A percentile compares a stretch with the other conserved stretches of the same genome.
Evolutionary conservation across 1,140 invertebrate species (phyloP).

Genomic region (Drosophila arizonae): DNA sequence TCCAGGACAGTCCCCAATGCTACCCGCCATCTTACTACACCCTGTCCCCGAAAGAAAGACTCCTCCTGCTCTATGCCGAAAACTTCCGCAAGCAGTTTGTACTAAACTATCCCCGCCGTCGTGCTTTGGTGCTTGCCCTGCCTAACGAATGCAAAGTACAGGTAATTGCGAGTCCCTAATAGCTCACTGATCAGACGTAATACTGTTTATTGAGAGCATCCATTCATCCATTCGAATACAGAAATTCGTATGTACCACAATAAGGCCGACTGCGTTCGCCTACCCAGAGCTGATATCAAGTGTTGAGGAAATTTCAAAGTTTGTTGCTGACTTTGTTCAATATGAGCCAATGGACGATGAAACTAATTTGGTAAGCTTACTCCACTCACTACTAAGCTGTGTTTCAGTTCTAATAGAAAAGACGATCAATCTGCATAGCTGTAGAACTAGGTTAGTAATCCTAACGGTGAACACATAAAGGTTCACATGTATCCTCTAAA

Average conservation of each 20-base stretch:
- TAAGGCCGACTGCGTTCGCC: conserved; percentile 84
- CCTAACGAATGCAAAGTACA: conserved; percentile 92
- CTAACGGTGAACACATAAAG: too few species aligned
- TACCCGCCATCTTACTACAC: conserved; percentile 89
- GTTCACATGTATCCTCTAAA: too few species aligned
- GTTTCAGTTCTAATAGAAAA: too few species aligned
- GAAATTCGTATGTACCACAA: conserved; percentile 87
- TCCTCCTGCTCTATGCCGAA: conserved; percentile 89
- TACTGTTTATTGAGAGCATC: background rate
- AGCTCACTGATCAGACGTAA: background rate
- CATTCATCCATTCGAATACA: conserved; percentile 55
- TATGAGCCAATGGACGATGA: conserved; percentile 84
- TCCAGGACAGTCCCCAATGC: conserved; percentile 66
- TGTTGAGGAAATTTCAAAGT: conserved; percentile 84
- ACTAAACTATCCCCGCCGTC: conserved; percentile 85
- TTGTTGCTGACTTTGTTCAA: conserved; percentile 85
- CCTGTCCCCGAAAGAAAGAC: conserved; percentile 90
- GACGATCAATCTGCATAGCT: too few species aligned
- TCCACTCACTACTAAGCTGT: background rate
- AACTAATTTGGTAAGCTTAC: conserved; percentile 84
- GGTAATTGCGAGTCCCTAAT: conserved; percentile 81
- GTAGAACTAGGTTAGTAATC: too few species aligned
- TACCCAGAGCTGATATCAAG: conserved; percentile 84
- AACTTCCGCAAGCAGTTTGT: conserved; percentile 92
- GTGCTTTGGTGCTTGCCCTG: conserved; percentile 89